Conservation (phyloP, 2,113 vertebrate genomes). For the Vimba vimba region DNA sequence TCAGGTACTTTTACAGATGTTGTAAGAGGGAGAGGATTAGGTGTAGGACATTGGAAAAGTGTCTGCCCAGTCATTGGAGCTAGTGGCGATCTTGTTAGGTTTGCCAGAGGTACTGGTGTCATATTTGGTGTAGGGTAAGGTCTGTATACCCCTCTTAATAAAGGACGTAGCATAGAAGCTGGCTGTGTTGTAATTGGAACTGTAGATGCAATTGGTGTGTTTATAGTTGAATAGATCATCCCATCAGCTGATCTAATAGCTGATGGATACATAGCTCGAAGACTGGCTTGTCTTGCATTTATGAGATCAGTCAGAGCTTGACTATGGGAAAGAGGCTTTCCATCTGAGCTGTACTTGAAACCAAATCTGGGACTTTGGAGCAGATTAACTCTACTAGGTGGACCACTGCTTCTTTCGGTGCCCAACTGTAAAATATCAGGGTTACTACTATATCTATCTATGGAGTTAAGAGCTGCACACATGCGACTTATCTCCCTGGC, state of each 20-base stretch:
- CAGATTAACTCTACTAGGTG: constrained; percentile 69
- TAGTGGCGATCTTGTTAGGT: constrained; percentile 85
- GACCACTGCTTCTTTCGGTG: constrained; percentile 71
- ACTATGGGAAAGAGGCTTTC: constrained; percentile 76
- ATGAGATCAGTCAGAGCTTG: constrained; percentile 84
- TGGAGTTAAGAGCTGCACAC: constrained; percentile 98
- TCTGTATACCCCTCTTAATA: constrained; percentile 87
- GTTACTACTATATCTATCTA: constrained; percentile 87
- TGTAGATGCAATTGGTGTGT: constrained; percentile 95
- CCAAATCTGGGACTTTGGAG: constrained; percentile 83
- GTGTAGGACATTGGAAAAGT: constrained; percentile 81
- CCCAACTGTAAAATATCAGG: constrained; percentile 86
- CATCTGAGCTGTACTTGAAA: constrained; percentile 86
- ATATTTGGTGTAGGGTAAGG: constrained; percentile 81
- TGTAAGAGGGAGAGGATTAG: constrained; percentile 72
- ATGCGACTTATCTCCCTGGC: constrained; percentile 97
- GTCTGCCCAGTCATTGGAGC: constrained; percentile 80
- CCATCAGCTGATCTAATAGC: constrained; percentile 90
- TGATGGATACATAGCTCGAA: constrained; percentile 90
- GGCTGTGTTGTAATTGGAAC: constrained; percentile 98
- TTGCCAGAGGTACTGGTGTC: constrained; percentile 87
- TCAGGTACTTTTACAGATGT: constrained; percentile 61
- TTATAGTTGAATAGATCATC: constrained; percentile 99
- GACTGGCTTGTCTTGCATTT: constrained; percentile 79
- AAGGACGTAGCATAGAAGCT: constrained; percentile 85